These are phyloP conservation scores for Tarsius wallacei DNA, from an alignment of 2,797 vertebrate genomes.

Conservation along the genomic window DNA sequence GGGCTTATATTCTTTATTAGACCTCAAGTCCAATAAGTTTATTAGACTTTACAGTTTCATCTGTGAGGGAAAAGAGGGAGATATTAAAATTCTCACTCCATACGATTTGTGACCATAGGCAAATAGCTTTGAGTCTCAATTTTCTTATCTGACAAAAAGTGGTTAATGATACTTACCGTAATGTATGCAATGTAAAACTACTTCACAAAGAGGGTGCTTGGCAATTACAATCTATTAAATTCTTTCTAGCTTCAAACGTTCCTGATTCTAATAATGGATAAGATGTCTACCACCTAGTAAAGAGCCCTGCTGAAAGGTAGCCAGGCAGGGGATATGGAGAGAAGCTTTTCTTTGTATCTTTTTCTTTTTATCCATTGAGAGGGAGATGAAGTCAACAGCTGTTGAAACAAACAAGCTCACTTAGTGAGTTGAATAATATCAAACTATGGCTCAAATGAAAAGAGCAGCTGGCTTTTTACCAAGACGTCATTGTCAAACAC, in stretches of 20 bases:
- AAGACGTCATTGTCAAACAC: conserved; percentile 69
- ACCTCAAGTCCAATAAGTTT: not conserved
- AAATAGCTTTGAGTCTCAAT: conserved; percentile 11
- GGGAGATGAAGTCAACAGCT: conserved; percentile 83
- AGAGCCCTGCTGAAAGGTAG: conserved; percentile 31
- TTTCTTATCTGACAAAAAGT: conserved; percentile 51
- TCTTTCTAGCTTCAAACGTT: not conserved
- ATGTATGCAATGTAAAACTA: not conserved
- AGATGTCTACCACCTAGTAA: conserved; percentile 26
- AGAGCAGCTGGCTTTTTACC: conserved; percentile 84
- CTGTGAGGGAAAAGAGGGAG: not conserved
- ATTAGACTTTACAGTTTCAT: not conserved
- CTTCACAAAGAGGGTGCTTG: not conserved
- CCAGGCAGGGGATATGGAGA: not conserved
- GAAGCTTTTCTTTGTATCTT: conserved; percentile 25
- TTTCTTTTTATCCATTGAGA: conserved; percentile 66
- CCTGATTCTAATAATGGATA: conserved; percentile 32
- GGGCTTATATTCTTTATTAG: not conserved
- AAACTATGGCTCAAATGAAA: conserved; percentile 78
- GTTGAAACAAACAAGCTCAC: conserved; percentile 81
- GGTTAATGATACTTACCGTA: conserved; percentile 50
- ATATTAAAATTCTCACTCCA: not conserved
- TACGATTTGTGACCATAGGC: not conserved
- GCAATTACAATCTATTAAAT: conserved; percentile 43
- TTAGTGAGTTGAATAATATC: conserved; percentile 80